Evolutionary conservation across 92 coral and sea anemone species (phyloP).

Genomic region (Bergia sp.): DNA sequence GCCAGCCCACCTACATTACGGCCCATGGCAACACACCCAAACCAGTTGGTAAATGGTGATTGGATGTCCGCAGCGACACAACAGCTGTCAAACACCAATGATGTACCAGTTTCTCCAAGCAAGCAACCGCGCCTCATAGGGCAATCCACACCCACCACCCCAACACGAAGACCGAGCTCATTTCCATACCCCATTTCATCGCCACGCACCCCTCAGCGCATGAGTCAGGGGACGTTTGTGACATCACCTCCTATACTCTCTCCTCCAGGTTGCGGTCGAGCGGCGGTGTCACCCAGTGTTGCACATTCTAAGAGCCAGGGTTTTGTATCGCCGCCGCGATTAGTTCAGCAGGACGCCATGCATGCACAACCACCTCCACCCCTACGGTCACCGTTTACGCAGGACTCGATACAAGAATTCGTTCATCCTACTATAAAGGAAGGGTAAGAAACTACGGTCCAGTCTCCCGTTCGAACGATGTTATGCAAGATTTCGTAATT

Average conservation of each 20-base stretch:
- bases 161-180: conserved; percentile 84
- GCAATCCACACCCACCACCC: conserved; percentile 75
- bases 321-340: conserved; percentile 59
- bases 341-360: conserved; percentile 68
- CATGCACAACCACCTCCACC: conserved; percentile 37
- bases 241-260: conserved; percentile 91
- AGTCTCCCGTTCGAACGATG: background rate
- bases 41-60: conserved; percentile 66
- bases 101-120: conserved; percentile 94
- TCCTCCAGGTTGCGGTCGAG: conserved; percentile 70
- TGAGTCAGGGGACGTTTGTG: conserved; percentile 70
- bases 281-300: conserved; percentile 73
- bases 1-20: conserved; percentile 93
- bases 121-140: conserved; percentile 90
- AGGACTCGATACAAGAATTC: conserved; percentile 39
- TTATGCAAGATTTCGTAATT: background rate
- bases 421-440: conserved; percentile 37
- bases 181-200: conserved; percentile 91
- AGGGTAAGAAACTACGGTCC: background rate
- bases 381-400: conserved; percentile 39
- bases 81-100: conserved; percentile 56
- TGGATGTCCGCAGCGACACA: conserved; percentile 68
- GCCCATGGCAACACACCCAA: conserved; percentile 97
- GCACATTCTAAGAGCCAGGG: conserved; percentile 71
- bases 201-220: conserved; percentile 89